Base-by-base conservation (phyloP, 2,888 invertebrate species). In the Synergus gifuensis region DNA sequence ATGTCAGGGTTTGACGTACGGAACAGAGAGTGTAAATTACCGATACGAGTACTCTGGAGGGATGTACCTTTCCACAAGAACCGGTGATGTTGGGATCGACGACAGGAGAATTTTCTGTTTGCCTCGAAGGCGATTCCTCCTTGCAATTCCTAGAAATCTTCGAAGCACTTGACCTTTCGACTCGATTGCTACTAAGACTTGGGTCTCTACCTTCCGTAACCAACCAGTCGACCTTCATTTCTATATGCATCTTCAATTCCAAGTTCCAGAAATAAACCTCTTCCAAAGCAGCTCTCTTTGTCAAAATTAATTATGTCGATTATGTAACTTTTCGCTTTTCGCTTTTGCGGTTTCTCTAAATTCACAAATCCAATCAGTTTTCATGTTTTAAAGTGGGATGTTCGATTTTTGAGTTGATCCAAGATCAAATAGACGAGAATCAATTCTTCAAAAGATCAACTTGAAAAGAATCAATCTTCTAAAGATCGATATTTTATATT, bases 21-120 rank as follows among this genome's bases (percentile, higher is more conserved):
- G 83, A 84, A 90, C 88, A 88, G 89, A 88, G 87, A 84, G 89
- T 89, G 88, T 90, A 89, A 88, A 89, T 90, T 89, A 88, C 86
- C 83, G 85, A 85, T 86, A 88, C 86, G 81, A 83, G 82, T 62
- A 77, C 73, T 76, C 77, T 82, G 79, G 80, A 81, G 79, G 83
- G 83, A 81, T 80, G 79, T 81, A 77, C 76, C 82, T 77, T 80
- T 77, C 69, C 67, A 79, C 64, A 62, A 64, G 67, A 80, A 82
- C 77, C 81, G 80, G 28, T 28, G 28, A 28, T 28, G 28, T 0
- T 28, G 28, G 28, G 28, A 28, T 28, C 28, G 28, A 28, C 83
- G 83, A 85, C 85, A 84, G 84, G 80, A 77, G 81, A 83, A 73
- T 83, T 83, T 84, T 83, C 81, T 81, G 67, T 62, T 63, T 77